phyloP scores from a whole-genome alignment of 2,888 invertebrate genomes.

The Torymus auratus region DNA sequence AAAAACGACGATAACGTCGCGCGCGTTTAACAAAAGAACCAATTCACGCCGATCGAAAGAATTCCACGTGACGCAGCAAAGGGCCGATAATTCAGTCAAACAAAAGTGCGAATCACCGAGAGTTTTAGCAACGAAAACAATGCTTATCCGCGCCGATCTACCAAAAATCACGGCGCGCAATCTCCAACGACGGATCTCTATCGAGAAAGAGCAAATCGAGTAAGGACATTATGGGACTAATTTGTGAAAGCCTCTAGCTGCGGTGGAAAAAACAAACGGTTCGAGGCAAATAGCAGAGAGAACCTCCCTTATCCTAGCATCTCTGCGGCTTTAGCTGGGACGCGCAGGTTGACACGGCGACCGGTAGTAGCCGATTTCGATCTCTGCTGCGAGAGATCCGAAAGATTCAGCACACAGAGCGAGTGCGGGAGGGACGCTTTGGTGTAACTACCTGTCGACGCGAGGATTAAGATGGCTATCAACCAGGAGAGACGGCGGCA shows the following conservation, averaged over 20 bases:
- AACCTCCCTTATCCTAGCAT: background rate
- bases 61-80: no score
- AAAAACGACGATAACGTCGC: no score
- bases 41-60: background rate
- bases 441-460: constrained; percentile 11
- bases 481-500: background rate
- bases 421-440: no score
- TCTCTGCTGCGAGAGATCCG: constrained; percentile 23
- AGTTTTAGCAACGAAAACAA: constrained; percentile 3
- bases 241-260: background rate
- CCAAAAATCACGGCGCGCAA: background rate
- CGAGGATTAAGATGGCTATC: constrained; percentile 41
- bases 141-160: background rate
- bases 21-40: no score
- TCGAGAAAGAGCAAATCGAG: constrained; percentile 34
- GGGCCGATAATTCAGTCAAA: background rate
- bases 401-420: constrained; percentile 21
- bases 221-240: constrained; percentile 8
- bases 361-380: background rate
- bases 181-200: background rate
- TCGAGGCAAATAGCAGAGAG: no score
- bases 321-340: background rate
- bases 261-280: background rate
- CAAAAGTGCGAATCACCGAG: constrained; percentile 15
- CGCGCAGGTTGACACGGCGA: background rate